A percentile compares a stretch with the other conserved stretches of the same genome.
These are phyloP conservation scores for Cuniculus paca DNA, from an alignment of 2,797 vertebrate genomes.

Conservation along the genomic window DNA sequence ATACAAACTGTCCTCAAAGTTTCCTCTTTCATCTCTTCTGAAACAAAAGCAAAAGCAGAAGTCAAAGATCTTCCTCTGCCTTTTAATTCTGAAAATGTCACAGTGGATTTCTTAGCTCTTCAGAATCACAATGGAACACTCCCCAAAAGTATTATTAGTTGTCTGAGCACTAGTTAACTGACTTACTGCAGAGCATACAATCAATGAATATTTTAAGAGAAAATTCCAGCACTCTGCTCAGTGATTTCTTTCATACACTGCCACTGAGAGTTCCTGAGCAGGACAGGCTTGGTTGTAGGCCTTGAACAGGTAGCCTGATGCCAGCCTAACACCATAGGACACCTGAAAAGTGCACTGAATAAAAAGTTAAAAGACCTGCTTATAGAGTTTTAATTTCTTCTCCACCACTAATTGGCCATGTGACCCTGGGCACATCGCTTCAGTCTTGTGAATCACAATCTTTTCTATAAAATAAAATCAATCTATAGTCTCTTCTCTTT, in stretches of 20 bases:
- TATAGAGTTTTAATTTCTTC: not conserved
- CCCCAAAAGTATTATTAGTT: not conserved
- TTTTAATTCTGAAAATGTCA: constrained; percentile 30
- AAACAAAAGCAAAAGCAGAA: constrained; percentile 28
- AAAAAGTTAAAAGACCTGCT: not conserved
- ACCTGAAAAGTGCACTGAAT: not conserved
- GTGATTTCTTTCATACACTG: not conserved
- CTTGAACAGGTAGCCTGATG: not conserved
- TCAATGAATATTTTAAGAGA: not conserved
- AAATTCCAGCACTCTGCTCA: not conserved
- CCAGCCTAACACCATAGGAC: not conserved
- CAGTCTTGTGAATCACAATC: not conserved
- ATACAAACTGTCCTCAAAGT: not conserved
- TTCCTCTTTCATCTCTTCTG: not conserved
- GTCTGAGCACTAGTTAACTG: not conserved
- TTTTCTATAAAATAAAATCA: not conserved
- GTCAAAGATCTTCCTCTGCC: not conserved
- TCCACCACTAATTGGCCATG: not conserved
- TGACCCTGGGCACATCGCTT: not conserved
- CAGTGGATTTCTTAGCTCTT: not conserved
- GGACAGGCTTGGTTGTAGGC: not conserved
- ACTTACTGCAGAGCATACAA: not conserved
- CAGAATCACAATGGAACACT: not conserved
- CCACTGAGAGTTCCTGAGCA: not conserved
- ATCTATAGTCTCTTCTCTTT: not conserved